Percentiles rank a stretch among this genome's conserved stretches.
Evolutionary conservation across 1,140 invertebrate genomes (phyloP).

Genomic region (Hetaerina americana): DNA sequence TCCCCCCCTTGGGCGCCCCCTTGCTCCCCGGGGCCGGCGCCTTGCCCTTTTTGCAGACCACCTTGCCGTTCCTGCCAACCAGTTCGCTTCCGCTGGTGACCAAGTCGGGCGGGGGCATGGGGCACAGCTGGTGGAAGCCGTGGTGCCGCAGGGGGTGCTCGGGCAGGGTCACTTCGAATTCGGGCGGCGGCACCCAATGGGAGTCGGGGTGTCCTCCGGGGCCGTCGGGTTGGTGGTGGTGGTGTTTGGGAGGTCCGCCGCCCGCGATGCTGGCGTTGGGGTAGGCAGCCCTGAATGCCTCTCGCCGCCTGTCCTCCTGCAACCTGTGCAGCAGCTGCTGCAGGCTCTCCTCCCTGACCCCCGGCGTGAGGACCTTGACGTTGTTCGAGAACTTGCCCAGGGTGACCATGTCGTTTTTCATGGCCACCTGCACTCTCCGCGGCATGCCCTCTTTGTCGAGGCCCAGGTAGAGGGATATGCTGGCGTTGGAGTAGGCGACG

Average conservation of each 20-base stretch:
- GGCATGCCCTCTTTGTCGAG: background rate
- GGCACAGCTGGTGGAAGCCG: conserved; percentile 9
- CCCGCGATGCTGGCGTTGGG: background rate
- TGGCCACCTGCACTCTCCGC: background rate
- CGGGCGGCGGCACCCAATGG: too few species aligned
- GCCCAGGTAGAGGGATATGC: background rate
- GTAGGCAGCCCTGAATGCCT: background rate
- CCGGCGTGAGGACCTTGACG: background rate
- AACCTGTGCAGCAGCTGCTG: background rate
- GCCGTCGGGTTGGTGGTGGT: background rate
- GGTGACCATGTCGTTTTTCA: background rate
- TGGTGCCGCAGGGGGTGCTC: conserved; percentile 6
- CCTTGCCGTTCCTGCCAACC: background rate
- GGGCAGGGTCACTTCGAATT: background rate
- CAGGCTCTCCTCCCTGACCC: background rate
- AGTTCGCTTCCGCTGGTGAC: background rate
- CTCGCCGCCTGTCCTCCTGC: background rate
- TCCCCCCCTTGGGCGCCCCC: background rate
- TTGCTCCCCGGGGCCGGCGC: background rate
- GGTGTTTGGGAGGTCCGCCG: background rate
- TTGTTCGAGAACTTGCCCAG: background rate
- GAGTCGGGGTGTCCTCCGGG: background rate
- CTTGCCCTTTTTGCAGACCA: background rate
- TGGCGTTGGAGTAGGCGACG: background rate
- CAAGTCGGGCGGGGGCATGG: background rate